Conservation (phyloP, 1,140 invertebrate species). For the Planococcus citri region DNA sequence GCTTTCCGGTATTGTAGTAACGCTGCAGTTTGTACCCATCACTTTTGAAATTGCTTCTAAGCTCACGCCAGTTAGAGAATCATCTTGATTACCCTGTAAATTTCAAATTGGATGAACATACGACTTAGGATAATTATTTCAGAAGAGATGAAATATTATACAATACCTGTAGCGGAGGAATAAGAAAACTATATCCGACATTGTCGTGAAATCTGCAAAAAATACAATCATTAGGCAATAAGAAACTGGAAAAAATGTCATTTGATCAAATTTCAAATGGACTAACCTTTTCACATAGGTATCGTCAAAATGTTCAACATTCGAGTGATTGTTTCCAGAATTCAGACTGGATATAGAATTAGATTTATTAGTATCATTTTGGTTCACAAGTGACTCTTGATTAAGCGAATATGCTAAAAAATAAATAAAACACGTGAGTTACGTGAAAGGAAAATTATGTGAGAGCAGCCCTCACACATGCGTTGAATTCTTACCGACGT, state of each 20-base stretch:
- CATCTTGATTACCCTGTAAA: background rate
- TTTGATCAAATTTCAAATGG: background rate
- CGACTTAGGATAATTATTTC: background rate
- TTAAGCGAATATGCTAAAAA: background rate
- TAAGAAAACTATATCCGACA: background rate
- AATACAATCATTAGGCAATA: background rate
- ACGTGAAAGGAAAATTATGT: background rate
- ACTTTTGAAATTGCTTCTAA: conserved; percentile 3
- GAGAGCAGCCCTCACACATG: too few species aligned
- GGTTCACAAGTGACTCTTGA: background rate
- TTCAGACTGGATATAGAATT: background rate
- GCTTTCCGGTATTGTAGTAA: background rate
- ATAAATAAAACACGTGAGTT: background rate
- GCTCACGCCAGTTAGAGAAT: background rate
- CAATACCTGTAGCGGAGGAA: background rate
- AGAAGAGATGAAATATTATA: background rate
- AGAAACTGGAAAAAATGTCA: background rate
- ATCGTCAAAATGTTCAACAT: background rate
- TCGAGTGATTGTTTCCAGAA: background rate
- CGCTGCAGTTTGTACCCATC: background rate
- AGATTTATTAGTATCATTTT: background rate
- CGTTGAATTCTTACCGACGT: background rate
- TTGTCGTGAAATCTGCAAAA: background rate
- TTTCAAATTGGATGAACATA: background rate
- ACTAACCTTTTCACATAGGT: background rate